Evolutionary conservation across 2,888 invertebrate genomes (phyloP), one percentile per base, ranked within the genome.

Genomic region (Sclerodermus sp.): DNA sequence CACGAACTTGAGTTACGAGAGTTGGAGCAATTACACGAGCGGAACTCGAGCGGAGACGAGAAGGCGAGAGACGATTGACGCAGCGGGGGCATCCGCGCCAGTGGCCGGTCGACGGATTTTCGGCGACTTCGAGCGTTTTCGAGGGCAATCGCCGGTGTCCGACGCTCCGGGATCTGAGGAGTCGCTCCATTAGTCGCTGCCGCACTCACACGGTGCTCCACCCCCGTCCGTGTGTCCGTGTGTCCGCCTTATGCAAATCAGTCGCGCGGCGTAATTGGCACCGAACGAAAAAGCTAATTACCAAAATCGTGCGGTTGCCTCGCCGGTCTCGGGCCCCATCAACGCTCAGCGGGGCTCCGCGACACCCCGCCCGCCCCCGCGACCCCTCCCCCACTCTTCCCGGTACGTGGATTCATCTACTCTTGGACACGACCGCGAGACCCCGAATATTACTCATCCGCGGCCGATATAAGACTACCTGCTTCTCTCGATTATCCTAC

Each of bases 41-140:
- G 62, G 57, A 64, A 60, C 58, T 60, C 55, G 62, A 59, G 50
- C 60, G 57, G 59, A 60, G 60, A 61, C 70, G 73, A 67, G 73
- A 74, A 76, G 76, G 76, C 76, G 74, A 75, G 77, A 77, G 77
- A 77, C 77, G 76, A 77, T 77, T 77, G 74, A 73, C 77, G 66
- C 77, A 77, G 77, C 77, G 68, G 77, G 77, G 62, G 58, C 60
- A 43, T 57, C 8, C 15, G 1, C 34, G 2, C 45, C 18, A 47
- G 54, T 54, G 53, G 55, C 53, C 60, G 58, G 57, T 60, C 57
- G 45, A 55, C 58, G 58, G 66, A 23, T 23, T 23, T 23, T 23
- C 4, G 23, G 23, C 23, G 4, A 23, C 23, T 23, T 23, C n/a
- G n/a, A n/a, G n/a, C n/a, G n/a, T n/a, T n/a, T n/a, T n/a, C n/a